Evolutionary conservation across 2,888 invertebrate genomes (phyloP).

Genomic region (Orchesellides sinensis): DNA sequence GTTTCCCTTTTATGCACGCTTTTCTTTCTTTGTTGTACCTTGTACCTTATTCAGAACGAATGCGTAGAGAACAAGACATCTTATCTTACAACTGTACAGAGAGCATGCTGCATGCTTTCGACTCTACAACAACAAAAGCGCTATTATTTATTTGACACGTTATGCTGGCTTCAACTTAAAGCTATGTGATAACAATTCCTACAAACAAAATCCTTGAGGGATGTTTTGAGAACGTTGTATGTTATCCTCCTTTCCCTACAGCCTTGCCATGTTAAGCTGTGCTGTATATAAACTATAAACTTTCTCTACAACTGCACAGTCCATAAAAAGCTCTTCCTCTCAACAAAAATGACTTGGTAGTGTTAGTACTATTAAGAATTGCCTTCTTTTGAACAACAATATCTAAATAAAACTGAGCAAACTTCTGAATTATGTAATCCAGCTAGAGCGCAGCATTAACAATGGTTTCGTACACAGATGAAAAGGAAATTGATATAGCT

Average conservation of each 20-base stretch:
- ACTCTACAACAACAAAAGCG: slow-evolving; percentile 6
- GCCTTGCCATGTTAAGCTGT: no score
- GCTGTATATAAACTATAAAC: no score
- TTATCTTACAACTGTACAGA: no score
- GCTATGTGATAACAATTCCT: slow-evolving; percentile 32
- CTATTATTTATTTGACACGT: slow-evolving; percentile 47
- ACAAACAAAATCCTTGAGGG: no score
- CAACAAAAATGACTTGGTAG: slow-evolving; percentile 5
- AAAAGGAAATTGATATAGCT: slow-evolving; percentile 46
- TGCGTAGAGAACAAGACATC: slow-evolving; percentile 27
- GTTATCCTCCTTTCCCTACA: no score
- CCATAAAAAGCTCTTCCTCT: slow-evolving; percentile 41
- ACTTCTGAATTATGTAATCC: slow-evolving; percentile 1
- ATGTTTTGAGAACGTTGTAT: no score
- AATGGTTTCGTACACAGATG: slow-evolving; percentile 21
- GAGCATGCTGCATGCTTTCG: no score
- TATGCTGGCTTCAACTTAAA: no score
- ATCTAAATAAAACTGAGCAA: not conserved
- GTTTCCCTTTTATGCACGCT: no score
- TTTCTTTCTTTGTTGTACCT: no score
- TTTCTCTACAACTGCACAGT: not conserved
- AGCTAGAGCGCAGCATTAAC: slow-evolving; percentile 9
- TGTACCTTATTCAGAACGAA: no score
- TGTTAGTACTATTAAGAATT: not conserved
- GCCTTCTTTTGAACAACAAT: no score